Evolutionary conservation across 2,113 vertebrate species (phyloP).

Genomic region (Esox niger): DNA sequence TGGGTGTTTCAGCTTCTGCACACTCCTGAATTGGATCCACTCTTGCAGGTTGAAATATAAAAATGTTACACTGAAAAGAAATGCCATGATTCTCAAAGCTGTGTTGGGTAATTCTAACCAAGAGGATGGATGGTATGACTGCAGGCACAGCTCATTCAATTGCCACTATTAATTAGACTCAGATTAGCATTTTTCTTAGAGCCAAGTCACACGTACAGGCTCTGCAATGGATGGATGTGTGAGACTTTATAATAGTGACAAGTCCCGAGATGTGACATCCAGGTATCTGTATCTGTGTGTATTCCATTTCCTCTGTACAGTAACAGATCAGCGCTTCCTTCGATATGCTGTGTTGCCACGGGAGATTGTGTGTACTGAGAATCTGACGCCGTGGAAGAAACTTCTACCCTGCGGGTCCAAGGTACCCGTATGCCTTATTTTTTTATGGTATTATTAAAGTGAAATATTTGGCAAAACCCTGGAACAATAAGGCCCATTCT

Average conservation of each 20-base stretch:
- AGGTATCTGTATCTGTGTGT: constrained; percentile 2
- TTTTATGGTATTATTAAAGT: too few relatives aligned
- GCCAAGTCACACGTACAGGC: too few relatives aligned
- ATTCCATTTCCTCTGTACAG: constrained; percentile 64
- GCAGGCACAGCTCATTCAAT: too few relatives aligned
- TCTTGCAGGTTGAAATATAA: too few relatives aligned
- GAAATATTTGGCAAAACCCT: background rate
- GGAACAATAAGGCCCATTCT: background rate
- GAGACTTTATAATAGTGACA: background rate
- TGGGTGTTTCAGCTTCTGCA: too few relatives aligned
- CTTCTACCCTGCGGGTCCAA: constrained; percentile 94
- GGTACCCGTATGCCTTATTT: constrained; percentile 60
- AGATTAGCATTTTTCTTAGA: too few relatives aligned
- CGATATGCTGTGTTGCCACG: constrained; percentile 90
- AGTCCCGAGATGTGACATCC: background rate
- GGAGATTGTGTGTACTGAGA: constrained; percentile 96
- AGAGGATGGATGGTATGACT: too few relatives aligned
- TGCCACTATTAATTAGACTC: too few relatives aligned
- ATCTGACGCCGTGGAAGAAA: constrained; percentile 98
- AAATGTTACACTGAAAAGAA: too few relatives aligned
- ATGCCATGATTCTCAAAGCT: too few relatives aligned
- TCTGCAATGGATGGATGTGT: constrained; percentile 1
- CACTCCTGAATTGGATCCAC: too few relatives aligned
- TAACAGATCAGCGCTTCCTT: constrained; percentile 85
- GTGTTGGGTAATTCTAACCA: too few relatives aligned